Conservation (phyloP, 2,797 vertebrate species). For the Picus viridis region DNA sequence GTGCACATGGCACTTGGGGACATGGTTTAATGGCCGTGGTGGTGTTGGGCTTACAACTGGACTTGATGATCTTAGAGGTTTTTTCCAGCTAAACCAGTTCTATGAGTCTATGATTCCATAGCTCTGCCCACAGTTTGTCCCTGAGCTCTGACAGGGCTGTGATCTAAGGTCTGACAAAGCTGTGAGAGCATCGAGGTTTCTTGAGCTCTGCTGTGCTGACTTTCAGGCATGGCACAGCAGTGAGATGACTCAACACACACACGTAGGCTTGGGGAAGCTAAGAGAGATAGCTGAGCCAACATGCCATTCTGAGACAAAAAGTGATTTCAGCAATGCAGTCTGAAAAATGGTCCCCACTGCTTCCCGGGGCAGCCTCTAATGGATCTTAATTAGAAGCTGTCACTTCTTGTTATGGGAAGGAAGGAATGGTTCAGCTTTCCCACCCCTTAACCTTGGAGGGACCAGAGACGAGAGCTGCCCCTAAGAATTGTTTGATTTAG, state of each 20-base stretch:
- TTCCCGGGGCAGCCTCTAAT: conserved; percentile 15
- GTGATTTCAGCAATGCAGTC: neutral
- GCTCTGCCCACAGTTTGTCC: neutral
- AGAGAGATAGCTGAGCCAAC: neutral
- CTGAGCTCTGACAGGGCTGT: neutral
- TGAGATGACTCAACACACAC: neutral
- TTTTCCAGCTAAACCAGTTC: too few relatives aligned
- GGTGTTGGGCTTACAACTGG: too few relatives aligned
- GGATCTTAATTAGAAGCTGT: conserved; percentile 42
- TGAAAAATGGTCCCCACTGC: neutral
- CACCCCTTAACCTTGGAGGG: neutral
- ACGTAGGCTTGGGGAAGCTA: neutral
- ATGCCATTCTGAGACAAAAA: neutral
- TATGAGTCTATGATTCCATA: too few relatives aligned
- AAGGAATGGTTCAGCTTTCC: neutral
- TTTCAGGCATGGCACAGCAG: neutral
- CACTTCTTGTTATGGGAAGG: conserved; percentile 9
- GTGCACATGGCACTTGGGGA: too few relatives aligned
- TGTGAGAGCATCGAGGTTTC: neutral
- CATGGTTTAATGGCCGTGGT: too few relatives aligned
- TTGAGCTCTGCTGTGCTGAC: neutral
- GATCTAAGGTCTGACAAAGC: neutral
- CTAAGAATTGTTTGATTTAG: neutral
- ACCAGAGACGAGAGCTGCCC: neutral
- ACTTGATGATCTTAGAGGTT: too few relatives aligned